A percentile compares a stretch with the other conserved stretches of the same genome.
Evolutionary conservation across 2,113 vertebrate genomes (phyloP).

Genomic region (Arizona elegans): DNA sequence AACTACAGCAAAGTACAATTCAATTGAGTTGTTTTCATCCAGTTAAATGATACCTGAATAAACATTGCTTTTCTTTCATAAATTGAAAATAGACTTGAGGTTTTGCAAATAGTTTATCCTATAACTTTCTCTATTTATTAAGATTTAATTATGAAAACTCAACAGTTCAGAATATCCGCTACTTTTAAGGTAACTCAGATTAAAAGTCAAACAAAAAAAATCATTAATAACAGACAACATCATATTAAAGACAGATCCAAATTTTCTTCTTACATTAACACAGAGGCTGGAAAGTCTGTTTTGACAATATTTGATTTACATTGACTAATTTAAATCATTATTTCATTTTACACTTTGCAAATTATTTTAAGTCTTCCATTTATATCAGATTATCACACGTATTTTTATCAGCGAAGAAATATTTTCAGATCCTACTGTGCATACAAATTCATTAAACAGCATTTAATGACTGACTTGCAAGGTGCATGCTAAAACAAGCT

Average conservation of each 20-base stretch:
- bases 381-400: conserved; percentile 5
- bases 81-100: neutral
- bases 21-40: neutral
- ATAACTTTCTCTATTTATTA: neutral
- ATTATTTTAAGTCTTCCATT: neutral
- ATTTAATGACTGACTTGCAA: conserved; percentile 54
- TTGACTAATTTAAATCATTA: neutral
- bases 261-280: neutral
- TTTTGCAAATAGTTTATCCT: neutral
- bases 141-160: neutral
- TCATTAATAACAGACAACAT: neutral
- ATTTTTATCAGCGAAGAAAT: conserved; percentile 6
- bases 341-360: neutral
- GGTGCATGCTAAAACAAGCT: conserved; percentile 40
- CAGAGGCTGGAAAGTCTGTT: neutral
- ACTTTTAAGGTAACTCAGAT: neutral
- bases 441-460: conserved; percentile 38
- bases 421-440: conserved; percentile 20
- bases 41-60: neutral
- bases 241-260: neutral
- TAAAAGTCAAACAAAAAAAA: neutral
- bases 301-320: neutral
- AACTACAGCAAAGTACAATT: neutral
- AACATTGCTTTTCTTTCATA: neutral
- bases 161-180: neutral